Base-by-base conservation (phyloP, 2,888 invertebrate genomes). In the Ecliptopera silaceata region DNA sequence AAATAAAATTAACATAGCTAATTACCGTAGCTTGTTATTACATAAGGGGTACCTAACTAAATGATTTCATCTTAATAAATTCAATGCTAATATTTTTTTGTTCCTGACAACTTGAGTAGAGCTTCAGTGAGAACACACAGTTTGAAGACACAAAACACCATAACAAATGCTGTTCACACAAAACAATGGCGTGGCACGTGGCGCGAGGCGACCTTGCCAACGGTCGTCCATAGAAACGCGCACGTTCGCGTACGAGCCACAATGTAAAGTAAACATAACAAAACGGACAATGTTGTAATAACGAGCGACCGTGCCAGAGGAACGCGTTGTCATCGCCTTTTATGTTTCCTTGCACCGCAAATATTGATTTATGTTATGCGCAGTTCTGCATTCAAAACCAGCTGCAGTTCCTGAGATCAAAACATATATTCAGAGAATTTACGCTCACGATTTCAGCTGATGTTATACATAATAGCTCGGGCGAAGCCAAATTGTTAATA, bases 181-280 rank as follows among this genome's bases (percentile, higher is more conserved):
- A 70, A 63, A 76, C 76, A 78, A 78, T 76, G 69, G 68, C 68
- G 65, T 63, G 63, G 61, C 63, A 68, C 75, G 82, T 86, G 84
- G 85, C 85, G 81, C 79, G 80, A 77, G 47, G 59, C 70, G 86
- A 84, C 86, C 86, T 86, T 86, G 85, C 66, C 65, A 61, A 49
- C 68, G 68, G 63, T 68, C 61, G 65, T 60, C 60, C 55, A 70
- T 71, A 72, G 70, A 74, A 72, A 73, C 70, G 68, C 65, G 63
- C 65, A 69, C 66, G 68, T 64, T 65, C 70, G 64, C 68, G 66
- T 65, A 62, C 68, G 63, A 62, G 49, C 66, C 63, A 72, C 75
- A 74, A 70, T 71, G 75, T 73, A 71, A 73, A 62, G 69, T 74
- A 74, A 77, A 75, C 70, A 72, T 68, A 65, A 68, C 71, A 67